A percentile compares a stretch with the other conserved stretches of the same genome.
These are phyloP conservation scores for Tetrax tetrax DNA, from an alignment of 2,113 vertebrate species.

Conservation along the genomic window DNA sequence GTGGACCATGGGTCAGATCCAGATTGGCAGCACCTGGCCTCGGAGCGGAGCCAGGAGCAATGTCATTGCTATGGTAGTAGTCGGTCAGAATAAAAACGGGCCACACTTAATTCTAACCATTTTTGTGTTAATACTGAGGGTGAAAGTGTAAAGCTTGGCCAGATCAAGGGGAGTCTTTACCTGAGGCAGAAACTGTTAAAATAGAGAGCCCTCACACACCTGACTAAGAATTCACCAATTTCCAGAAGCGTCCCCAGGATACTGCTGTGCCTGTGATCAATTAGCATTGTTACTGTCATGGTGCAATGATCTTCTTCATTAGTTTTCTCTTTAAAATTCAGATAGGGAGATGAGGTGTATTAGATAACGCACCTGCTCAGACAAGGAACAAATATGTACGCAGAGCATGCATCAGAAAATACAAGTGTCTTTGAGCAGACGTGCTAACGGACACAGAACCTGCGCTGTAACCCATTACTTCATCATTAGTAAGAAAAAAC, in stretches of 20 bases:
- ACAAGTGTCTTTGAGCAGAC: not conserved
- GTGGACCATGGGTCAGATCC: rapidly evolving
- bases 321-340: conserved; percentile 36
- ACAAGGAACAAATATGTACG: rapidly evolving
- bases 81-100: not conserved
- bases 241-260: not conserved
- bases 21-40: rapidly evolving
- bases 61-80: not conserved
- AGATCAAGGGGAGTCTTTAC: not conserved
- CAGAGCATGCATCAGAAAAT: not conserved
- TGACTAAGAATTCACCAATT: not conserved
- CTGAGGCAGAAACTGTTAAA: not conserved
- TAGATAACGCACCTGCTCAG: not conserved
- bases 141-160: not conserved
- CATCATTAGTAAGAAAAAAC: not conserved
- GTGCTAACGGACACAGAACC: not conserved
- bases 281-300: not conserved
- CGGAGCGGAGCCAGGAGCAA: not conserved
- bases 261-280: rapidly evolving
- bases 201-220: not conserved
- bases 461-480: not conserved
- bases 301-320: not conserved
- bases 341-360: not conserved
- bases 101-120: not conserved
- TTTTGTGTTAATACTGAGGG: not conserved